phyloP scores from a whole-genome alignment of 2,113 vertebrate genomes.

The Atractosteus spatula region DNA sequence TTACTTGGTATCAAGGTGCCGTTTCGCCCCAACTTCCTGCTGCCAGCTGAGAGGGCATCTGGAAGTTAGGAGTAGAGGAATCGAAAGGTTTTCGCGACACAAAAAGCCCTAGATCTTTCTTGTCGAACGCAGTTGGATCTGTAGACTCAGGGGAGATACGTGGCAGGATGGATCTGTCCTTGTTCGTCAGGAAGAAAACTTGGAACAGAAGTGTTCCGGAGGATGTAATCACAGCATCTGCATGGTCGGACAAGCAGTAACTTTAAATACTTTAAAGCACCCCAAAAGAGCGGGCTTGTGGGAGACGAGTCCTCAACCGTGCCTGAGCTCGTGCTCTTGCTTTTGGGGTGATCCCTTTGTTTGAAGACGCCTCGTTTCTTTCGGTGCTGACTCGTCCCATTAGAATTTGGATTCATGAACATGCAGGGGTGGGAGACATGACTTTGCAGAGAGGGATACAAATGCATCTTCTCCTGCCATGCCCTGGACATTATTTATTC shows the following conservation, averaged over 20 bases:
- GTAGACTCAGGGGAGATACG: too few relatives aligned
- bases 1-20: background rate
- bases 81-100: too few relatives aligned
- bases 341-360: background rate
- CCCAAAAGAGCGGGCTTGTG: background rate
- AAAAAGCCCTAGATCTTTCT: too few relatives aligned
- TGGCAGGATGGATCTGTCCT: background rate
- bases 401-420: too few relatives aligned
- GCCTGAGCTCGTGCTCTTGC: background rate
- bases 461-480: too few relatives aligned
- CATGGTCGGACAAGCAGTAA: background rate
- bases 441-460: too few relatives aligned
- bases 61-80: too few relatives aligned
- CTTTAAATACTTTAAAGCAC: constrained; percentile 1
- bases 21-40: too few relatives aligned
- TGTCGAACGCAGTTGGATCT: too few relatives aligned
- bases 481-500: too few relatives aligned
- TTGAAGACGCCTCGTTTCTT: background rate
- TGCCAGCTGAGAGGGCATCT: too few relatives aligned
- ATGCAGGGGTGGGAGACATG: too few relatives aligned
- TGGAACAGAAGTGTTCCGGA: background rate
- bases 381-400: background rate
- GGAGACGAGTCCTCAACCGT: background rate
- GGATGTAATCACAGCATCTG: constrained; percentile 8
- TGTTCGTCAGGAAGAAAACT: background rate